These are phyloP conservation scores for Pseudotriccus pelzelni DNA, from an alignment of 2,797 vertebrate species.

Conservation along the genomic window DNA sequence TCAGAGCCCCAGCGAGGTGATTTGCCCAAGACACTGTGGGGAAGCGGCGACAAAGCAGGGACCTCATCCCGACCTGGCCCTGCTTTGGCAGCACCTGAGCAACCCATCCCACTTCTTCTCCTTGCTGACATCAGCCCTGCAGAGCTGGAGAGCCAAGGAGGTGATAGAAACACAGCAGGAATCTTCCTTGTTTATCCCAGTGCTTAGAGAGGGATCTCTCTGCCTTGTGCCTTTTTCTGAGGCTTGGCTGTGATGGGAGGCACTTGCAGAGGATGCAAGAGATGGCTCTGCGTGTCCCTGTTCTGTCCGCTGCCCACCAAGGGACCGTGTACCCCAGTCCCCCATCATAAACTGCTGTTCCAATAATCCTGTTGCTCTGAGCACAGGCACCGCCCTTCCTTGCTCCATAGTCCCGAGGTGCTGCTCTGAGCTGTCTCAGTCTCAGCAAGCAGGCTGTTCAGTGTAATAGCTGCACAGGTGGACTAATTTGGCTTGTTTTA, in stretches of 20 bases:
- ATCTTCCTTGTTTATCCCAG: rapidly evolving
- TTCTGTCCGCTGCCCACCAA: neutral
- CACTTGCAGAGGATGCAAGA: neutral
- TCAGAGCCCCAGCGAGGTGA: rapidly evolving
- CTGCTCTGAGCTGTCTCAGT: neutral
- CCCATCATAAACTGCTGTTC: neutral
- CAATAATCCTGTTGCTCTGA: neutral
- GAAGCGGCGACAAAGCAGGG: neutral
- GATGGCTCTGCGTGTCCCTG: neutral
- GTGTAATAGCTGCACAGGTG: neutral
- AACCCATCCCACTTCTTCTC: neutral
- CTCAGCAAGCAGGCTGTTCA: neutral
- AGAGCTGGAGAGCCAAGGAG: neutral
- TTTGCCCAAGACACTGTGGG: neutral
- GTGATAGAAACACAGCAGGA: neutral
- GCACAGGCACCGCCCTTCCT: neutral
- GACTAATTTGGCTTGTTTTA: neutral
- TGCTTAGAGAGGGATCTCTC: neutral
- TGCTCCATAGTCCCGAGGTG: neutral
- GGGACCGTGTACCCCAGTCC: neutral
- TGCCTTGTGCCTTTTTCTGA: neutral
- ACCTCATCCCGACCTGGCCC: rapidly evolving
- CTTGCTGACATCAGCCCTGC: neutral
- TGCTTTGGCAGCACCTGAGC: neutral
- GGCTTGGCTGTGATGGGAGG: neutral